phyloP scores from a whole-genome alignment of 2,113 vertebrate genomes.

The Catharus bicknelli region DNA sequence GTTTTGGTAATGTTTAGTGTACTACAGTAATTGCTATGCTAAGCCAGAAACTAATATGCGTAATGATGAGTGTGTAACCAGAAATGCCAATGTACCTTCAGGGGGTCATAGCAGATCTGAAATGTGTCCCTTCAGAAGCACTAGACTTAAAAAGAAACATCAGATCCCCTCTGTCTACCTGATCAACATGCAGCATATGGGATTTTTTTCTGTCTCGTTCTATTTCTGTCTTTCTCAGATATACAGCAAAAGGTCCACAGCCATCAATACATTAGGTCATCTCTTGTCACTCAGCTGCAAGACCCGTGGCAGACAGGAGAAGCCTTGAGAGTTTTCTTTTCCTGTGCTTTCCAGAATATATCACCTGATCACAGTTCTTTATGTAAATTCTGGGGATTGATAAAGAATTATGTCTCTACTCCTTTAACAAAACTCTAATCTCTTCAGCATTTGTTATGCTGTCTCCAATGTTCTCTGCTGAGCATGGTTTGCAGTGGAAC shows the following conservation, averaged over 20 bases:
- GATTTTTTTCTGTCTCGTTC: neutral
- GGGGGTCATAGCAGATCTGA: neutral
- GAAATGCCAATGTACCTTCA: neutral
- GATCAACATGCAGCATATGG: neutral
- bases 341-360: neutral
- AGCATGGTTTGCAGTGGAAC: neutral
- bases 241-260: neutral
- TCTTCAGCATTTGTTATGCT: neutral
- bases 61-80: neutral
- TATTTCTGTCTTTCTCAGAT: neutral
- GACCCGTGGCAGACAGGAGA: neutral
- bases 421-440: neutral
- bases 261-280: neutral
- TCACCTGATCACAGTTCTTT: neutral
- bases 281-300: neutral
- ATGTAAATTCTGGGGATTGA: neutral
- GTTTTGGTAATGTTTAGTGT: neutral
- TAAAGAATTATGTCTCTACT: neutral
- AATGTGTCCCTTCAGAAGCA: conserved; percentile 1
- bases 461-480: neutral
- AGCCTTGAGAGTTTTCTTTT: neutral
- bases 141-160: neutral
- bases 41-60: neutral
- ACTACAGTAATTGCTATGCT: neutral
- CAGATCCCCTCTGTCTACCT: neutral